Evolutionary conservation across 2,888 invertebrate genomes (phyloP), one percentile per base, ranked within the genome.

Genomic region (Lypha dubia): DNA sequence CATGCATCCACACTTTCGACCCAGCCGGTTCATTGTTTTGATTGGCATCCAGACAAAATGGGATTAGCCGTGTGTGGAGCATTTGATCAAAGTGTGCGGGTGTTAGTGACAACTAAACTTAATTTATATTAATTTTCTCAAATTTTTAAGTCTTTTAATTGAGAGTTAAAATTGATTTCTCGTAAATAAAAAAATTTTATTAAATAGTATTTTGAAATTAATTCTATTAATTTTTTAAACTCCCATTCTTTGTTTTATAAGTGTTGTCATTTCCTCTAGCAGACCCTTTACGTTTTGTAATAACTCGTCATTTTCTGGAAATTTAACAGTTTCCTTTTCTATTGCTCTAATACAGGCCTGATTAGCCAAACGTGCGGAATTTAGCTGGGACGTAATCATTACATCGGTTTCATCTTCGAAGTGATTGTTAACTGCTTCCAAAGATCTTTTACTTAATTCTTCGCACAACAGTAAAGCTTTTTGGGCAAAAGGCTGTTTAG

Each of bases 41-140:
- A 98, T 90, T 99, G 98, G 98, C 97, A 96, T 92, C 94, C 95
- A 0, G 98, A 98, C 90, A 98, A 98, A 90, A 93, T 94, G 58
- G 98, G 98, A 0, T 93, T 99, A 3, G 96, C 96, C 7, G 95
- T 98, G 1, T 97, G 97, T 89, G 96, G 97, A 1, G 94, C 98
- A 0, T 98, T 98, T 91, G 98, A 99, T 93, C 98, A 99, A 92
- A 95, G 95, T 77, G 93, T 99, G 6, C 93, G 98, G 46, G 95
- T 98, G 4, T 91, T 98, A 38, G 95, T 98, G 85, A 95, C 96
- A 9, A 98, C 98, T 0, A 98, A 97, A 92, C 93, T 99, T 8
- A 96, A 97, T 92, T 93, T 95, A 77, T 94, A 85, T 83, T 87
- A 67, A 80, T 53, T 44, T 8, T 35, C 3, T 22, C 38, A 9